Evolutionary conservation across 2,797 vertebrate genomes (phyloP).

Genomic region (Gymnoscopelus microlampas): DNA sequence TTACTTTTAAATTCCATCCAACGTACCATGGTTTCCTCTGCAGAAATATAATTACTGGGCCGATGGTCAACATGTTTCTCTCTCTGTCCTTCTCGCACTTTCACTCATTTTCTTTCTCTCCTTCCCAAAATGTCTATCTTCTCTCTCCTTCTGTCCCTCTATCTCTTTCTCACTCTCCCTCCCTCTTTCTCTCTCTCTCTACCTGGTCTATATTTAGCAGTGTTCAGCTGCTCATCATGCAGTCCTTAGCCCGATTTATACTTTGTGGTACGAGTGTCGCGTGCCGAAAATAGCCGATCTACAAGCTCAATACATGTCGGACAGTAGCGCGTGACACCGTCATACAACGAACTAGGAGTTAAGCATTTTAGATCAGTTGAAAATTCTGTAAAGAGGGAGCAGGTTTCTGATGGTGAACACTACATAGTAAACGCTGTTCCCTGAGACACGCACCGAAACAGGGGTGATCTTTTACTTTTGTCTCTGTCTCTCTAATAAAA

Average conservation of each 20-base stretch:
- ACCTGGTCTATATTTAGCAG: conserved; percentile 70
- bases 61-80: conserved; percentile 29
- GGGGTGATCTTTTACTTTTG: conserved; percentile 17
- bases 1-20: conserved; percentile 39
- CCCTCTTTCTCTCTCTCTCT: conserved; percentile 44
- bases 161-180: conserved; percentile 22
- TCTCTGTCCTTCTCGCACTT: neutral
- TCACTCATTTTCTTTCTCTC: neutral
- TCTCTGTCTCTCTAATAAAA: neutral
- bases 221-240: conserved; percentile 44
- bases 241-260: neutral
- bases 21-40: conserved; percentile 30
- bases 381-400: conserved; percentile 28
- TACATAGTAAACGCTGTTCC: conserved; percentile 46
- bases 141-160: conserved; percentile 25
- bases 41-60: conserved; percentile 43
- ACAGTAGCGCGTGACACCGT: too few species aligned
- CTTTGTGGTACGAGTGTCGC: too few species aligned
- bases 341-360: neutral
- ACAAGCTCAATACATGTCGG: too few species aligned
- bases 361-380: conserved; percentile 30
- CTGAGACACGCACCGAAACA: conserved; percentile 6
- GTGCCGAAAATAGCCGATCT: too few species aligned
- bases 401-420: conserved; percentile 14
- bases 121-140: neutral